Base-by-base conservation (phyloP, 2,888 invertebrate species). In the Branchellion lobata region DNA sequence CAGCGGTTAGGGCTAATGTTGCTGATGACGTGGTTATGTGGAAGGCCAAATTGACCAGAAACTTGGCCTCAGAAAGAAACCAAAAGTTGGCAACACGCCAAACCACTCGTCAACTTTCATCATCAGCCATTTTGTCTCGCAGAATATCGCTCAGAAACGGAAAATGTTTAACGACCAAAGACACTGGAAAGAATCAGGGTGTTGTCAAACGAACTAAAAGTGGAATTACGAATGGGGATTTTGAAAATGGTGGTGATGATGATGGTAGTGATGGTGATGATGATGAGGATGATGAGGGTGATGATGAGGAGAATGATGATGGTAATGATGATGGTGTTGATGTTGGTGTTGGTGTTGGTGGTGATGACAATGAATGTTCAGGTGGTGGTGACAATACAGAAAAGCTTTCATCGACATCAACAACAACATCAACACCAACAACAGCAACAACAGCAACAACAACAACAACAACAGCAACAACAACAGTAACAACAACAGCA, bases 91-190 rank as follows among this genome's bases (percentile, higher is more conserved):
- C 61, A 57, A 24, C 61, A 57, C n/a, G 3, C 3, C 31, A 24
- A 65, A 77, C 29, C 36, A 21, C 33, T 31, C 29, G 29, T 29
- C 76, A 76, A 34, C 21, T 61, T n/a, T 77, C 65, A 3, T 14
- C 77, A 33, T n/a, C 36, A 11, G 77, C 53, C 53, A 61, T 77
- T 31, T 36, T 61, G 18, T 57, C 29, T 18, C 27, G 57, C 24
- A 77, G 65, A 34, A 34, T 61, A n/a, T 65, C 61, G 1, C 53
- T 31, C 27, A 77, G 77, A 36, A 47, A 34, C 34, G 31, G 31
- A 69, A 69, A 69, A 69, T 27, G 34, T 27, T 69, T 29, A 69
- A 14, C 3, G 3, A n/a, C 21, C 5, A 57, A 57, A 57, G 61
- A 57, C 21, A 3, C 21, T 57, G 24, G 5, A 57, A 18, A n/a